A percentile compares a stretch with the other conserved stretches of the same genome.
Evolutionary conservation across 1,140 invertebrate genomes (phyloP).

Genomic region (Drosophila santomea): DNA sequence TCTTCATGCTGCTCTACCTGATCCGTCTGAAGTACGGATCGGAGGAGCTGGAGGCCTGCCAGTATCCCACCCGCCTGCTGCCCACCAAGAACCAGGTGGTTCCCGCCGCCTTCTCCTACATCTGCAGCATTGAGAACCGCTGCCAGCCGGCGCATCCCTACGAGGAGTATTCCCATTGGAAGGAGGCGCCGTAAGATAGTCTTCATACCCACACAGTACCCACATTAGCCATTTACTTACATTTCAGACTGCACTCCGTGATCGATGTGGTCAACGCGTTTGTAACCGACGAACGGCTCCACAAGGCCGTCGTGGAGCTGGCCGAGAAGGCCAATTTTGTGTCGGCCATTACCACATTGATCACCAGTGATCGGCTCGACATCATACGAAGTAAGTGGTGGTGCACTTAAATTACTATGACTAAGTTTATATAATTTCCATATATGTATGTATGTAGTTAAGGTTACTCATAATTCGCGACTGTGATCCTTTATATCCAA

Average conservation of each 20-base stretch:
- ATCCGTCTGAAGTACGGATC: conserved; percentile 77
- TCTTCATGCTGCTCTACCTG: conserved; percentile 79
- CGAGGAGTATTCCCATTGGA: conserved; percentile 87
- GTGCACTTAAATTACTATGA: no score
- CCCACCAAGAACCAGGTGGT: conserved; percentile 87
- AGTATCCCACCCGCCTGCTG: conserved; percentile 87
- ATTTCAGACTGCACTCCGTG: conserved; percentile 84
- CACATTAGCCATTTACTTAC: not conserved
- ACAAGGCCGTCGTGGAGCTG: conserved; percentile 85
- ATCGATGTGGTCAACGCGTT: conserved; percentile 85
- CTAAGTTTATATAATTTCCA: no score
- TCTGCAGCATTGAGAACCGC: conserved; percentile 88
- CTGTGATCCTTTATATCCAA: no score
- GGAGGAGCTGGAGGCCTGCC: conserved; percentile 75
- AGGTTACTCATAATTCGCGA: no score
- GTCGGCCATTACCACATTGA: conserved; percentile 86
- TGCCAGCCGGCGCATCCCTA: conserved; percentile 86
- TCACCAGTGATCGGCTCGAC: conserved; percentile 87
- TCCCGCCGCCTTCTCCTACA: conserved; percentile 88
- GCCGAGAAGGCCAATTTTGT: conserved; percentile 87
- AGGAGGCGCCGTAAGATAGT: conserved; percentile 87
- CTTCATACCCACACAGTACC: fast-evolving
- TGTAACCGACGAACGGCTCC: conserved; percentile 85
- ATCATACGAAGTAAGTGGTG: conserved; percentile 85
- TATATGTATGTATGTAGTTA: no score